Evolutionary conservation across 2,797 vertebrate genomes (phyloP), one percentile per base, ranked within the genome.

Genomic region (Cephalopachus bancanus): DNA sequence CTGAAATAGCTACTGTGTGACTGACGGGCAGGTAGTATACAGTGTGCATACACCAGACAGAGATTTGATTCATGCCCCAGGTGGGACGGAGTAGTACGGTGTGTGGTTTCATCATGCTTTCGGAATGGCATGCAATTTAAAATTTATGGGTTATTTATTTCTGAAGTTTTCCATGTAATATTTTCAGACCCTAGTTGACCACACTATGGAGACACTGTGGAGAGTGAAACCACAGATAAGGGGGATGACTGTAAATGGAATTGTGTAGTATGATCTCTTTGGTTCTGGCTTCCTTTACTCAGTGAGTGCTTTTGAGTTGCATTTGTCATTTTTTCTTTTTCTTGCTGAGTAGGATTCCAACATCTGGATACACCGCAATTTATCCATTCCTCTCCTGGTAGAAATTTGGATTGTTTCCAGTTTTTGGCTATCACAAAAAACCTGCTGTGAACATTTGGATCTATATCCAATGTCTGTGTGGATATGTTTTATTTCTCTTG

Each of bases 201-300:
- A 7, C 1, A 75, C 24, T 75, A 4, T 44, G 44, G 44, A 7
- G 44, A 28, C 24, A 49, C 72, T 44, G 3, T 24, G 20, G 44
- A 75, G 24, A 7, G 7, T 20, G 44, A 51, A 62, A 26, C 44
- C 1, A 14, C 22, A 44, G 72, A 14, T 49, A 15, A 4, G 44
- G 72, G 71, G 44, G 44, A 14, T 44, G 49, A 3, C 44, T 51
- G 72, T 24, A 2, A 19, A 51, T 64, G 44, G 24, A 20, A 0
- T 57, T 30, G 3, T 5, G 1, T 26, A 0, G 20, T 3, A 0
- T 10, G 15, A 3, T 26, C 24, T 72, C 22, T 51, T 15, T 53
- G 53, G 37, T 26, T 71, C 72, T 30, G 59, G 16, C 22, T 74
- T 44, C 79, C 81, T 83, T 28, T n/a, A 49, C 3, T 72, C 10